Conservation (phyloP, 2,888 invertebrate species). For the Catotricha subobsoleta region DNA sequence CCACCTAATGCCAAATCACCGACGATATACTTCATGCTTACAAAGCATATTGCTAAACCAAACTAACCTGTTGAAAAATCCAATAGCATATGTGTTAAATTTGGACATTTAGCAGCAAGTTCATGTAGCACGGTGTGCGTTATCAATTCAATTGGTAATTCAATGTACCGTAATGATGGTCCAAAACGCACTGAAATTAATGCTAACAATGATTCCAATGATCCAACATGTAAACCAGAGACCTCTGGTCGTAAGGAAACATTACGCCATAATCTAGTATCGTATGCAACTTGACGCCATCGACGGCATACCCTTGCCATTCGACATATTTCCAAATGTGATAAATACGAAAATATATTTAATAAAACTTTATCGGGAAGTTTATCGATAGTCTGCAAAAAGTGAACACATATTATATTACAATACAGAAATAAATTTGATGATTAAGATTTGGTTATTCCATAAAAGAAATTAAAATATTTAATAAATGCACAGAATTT, state of each 20-base stretch:
- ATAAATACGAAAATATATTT: constrained; percentile 83
- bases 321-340: constrained; percentile 83
- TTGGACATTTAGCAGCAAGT: constrained; percentile 87
- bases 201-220: constrained; percentile 69
- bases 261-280: constrained; percentile 85
- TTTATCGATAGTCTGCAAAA: constrained; percentile 78
- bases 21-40: too few species aligned
- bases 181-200: constrained; percentile 79
- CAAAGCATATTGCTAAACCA: too few species aligned
- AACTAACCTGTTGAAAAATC: constrained; percentile 93
- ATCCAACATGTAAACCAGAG: constrained; percentile 56
- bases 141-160: constrained; percentile 88
- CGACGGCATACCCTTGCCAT: constrained; percentile 88
- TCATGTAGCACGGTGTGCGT: constrained; percentile 95
- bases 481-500: background rate
- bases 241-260: constrained; percentile 94
- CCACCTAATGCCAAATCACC: too few species aligned
- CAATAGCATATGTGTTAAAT: constrained; percentile 85
- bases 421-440: background rate
- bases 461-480: background rate
- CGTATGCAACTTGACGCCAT: constrained; percentile 92
- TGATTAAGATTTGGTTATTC: background rate
- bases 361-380: constrained; percentile 92
- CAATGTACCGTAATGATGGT: constrained; percentile 74
- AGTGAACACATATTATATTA: constrained; percentile 5